Percentiles rank a stretch among this genome's conserved stretches.
Evolutionary conservation across 2,888 invertebrate genomes (phyloP).

Genomic region (Amaurobius ferox): DNA sequence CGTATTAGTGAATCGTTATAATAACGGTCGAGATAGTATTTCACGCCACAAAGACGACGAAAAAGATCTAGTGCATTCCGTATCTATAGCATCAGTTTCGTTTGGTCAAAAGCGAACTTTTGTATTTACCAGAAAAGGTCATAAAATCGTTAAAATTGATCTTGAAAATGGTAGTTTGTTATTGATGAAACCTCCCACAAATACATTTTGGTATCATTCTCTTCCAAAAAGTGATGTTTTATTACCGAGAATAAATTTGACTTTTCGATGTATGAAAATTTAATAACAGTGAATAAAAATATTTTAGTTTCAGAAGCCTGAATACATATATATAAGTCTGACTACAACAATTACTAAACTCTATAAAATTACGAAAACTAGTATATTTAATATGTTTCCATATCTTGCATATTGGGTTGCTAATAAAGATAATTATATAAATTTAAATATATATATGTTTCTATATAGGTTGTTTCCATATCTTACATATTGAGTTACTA

Average conservation of each 20-base stretch:
- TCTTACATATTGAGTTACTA: no score
- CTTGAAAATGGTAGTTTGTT: not conserved
- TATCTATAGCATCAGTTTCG: not conserved
- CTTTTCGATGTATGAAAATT: no score
- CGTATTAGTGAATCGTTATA: not conserved
- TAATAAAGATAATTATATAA: no score
- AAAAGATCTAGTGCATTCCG: not conserved
- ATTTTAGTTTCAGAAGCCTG: no score
- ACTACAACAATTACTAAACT: no score
- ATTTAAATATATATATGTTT: no score
- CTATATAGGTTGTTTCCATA: no score
- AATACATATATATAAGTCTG: no score
- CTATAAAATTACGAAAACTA: no score
- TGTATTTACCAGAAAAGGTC: not conserved
- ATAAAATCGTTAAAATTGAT: not conserved
- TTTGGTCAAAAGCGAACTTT: not conserved
- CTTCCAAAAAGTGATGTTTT: not conserved
- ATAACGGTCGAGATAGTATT: not conserved
- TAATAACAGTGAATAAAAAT: no score
- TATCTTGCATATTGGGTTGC: no score
- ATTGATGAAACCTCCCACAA: not conserved
- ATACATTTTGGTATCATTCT: not conserved
- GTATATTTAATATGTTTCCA: no score
- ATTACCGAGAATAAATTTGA: not conserved
- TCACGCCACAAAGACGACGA: not conserved